Evolutionary conservation across 2,113 vertebrate genomes (phyloP), one percentile per base, ranked within the genome.

Genomic region (Plecturocebus donacophilus): DNA sequence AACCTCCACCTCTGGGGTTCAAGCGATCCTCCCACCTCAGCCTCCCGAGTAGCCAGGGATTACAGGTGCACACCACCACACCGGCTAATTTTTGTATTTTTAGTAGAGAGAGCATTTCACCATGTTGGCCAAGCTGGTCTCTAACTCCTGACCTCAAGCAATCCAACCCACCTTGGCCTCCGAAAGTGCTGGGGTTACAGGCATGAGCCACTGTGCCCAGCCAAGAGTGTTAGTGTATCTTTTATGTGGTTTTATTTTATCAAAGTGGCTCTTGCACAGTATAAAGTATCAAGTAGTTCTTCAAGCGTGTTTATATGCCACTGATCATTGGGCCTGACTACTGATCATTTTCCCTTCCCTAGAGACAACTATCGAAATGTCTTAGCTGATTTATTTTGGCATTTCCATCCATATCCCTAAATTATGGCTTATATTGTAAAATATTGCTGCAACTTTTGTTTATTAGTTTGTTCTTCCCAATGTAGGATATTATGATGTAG

Each of bases 211-310:
- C 27, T 12, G 12, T 0, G 5, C 27, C 61, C 3, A 1, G 68
- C 68, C 6, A 52, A 14, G n/a, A 35, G 17, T 83, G 52, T 82
- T 75, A 73, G 35, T 87, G 71, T 61, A 38, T 84, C 76, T 90
- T 66, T 76, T 32, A 52, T 64, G 20, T 47, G 52, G 25, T 94
- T 94, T 89, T 27, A 40, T 80, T 93, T 81, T 66, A 94, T 87
- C 88, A 10, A 54, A 96, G 45, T 84, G 83, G 25, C 19, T 61
- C 42, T 90, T 9, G 21, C 23, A 11, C 27, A 38, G 42, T 64
- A 47, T 32, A 75, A 94, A 52, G 61, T 49, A 87, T 42, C 70
- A 80, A 9, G 35, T 70, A 30, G 19, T 30, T 96, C 45, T 38
- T 66, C 4, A 0, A 32, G 9, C 49, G 30, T 47, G 64, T 25